Evolutionary conservation across 1,140 invertebrate species (phyloP).

Genomic region (Papilio helenus): DNA sequence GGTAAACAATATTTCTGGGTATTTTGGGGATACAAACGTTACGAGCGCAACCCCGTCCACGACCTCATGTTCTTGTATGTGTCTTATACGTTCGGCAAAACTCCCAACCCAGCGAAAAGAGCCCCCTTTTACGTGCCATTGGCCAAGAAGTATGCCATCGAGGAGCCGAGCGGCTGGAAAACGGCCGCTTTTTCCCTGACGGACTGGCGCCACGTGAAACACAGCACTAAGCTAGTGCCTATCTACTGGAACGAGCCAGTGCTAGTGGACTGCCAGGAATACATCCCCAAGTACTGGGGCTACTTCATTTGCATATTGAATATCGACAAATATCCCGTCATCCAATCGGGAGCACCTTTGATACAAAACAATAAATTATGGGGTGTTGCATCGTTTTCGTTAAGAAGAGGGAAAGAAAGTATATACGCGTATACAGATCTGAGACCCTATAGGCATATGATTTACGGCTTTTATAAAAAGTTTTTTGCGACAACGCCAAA

Average conservation of each 20-base stretch:
- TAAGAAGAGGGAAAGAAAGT: constrained; percentile 39
- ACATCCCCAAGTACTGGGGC: constrained; percentile 42
- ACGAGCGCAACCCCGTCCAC: neutral
- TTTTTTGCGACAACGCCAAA: neutral
- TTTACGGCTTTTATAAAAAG: constrained; percentile 13
- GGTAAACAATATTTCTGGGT: constrained; percentile 20
- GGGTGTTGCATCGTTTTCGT: constrained; percentile 42
- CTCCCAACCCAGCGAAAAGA: neutral
- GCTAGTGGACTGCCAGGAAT: constrained; percentile 44
- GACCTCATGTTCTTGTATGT: constrained; percentile 18
- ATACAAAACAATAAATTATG: constrained; percentile 27
- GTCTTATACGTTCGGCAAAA: neutral
- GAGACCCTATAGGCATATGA: constrained; percentile 12
- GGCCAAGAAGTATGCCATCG: neutral
- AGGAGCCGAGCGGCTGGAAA: constrained; percentile 11
- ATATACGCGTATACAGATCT: constrained; percentile 44
- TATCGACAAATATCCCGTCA: constrained; percentile 31
- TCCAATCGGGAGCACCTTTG: constrained; percentile 38
- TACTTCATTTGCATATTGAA: constrained; percentile 46
- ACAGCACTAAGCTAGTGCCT: neutral
- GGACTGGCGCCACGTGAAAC: constrained; percentile 9
- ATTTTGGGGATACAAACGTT: neutral
- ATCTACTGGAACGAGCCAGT: constrained; percentile 28
- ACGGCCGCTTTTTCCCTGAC: neutral
- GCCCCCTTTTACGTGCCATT: neutral